Evolutionary conservation across 2,888 invertebrate genomes (phyloP), one percentile per base, ranked within the genome.

Genomic region (Pollenia labialis): DNA sequence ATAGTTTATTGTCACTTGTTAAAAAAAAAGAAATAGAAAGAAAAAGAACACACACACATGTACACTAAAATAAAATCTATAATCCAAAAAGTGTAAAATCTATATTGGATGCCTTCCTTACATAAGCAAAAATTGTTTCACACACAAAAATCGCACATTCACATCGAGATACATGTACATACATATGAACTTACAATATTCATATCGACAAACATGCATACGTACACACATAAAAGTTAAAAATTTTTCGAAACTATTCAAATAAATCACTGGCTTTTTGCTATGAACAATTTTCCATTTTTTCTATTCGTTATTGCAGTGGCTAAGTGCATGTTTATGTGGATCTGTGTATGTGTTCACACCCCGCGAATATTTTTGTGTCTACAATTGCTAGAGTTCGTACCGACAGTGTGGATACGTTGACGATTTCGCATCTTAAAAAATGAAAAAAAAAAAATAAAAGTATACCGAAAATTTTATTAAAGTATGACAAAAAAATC

Each of bases 231-330:
- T 62, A 71, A 79, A 81, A 81, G 81, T 81, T 81, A 81, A 85
- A 54, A 81, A 85, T 81, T 85, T 88, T 85, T 79, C 85, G 77
- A 85, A 88, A 88, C 88, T 87, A 87, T 88, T 88, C 88, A 75
- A 81, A 88, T 88, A 88, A 88, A 88, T 88, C 88, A 88, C 87
- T 84, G 74, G 58, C 66, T 74, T 66, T 81, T 75, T 81, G 54
- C 74, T 44, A 66, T 74, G 56, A 72, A 68, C 46, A 81, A 56
- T 60, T 76, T 80, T 74, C 46, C 42, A 16, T 46, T 69, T 56
- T 62, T 81, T 48, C 52, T 68, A 52, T 69, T 62, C 32, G 46
- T 81, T 74, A 81, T 74, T 74, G 74, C 58, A 68, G 68, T 50
- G 66, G 23, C 66, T 81, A 66, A 81, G 81, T 58, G 66, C 56